phyloP scores from a whole-genome alignment of 1,140 invertebrate species.

The Chrysopa pallens region DNA sequence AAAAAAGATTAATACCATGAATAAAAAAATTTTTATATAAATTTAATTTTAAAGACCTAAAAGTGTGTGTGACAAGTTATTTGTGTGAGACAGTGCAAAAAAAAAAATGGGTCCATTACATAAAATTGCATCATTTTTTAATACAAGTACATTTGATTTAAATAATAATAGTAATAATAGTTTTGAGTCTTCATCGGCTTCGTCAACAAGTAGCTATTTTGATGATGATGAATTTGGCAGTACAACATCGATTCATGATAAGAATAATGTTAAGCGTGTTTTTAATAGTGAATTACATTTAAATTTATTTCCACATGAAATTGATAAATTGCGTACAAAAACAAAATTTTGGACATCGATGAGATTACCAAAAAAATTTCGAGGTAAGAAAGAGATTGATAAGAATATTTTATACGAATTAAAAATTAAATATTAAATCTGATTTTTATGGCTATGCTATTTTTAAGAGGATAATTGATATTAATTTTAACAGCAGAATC shows the following conservation, averaged over 20 bases:
- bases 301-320: conserved; percentile 15
- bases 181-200: conserved; percentile 1
- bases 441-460: too few relatives aligned
- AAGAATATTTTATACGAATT: too few relatives aligned
- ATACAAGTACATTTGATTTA: conserved; percentile 13
- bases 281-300: conserved; percentile 13
- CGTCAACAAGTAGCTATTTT: conserved; percentile 6
- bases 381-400: too few relatives aligned
- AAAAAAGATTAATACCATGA: too few relatives aligned
- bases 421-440: too few relatives aligned
- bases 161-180: conserved; percentile 9
- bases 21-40: too few relatives aligned
- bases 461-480: too few relatives aligned
- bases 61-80: too few relatives aligned
- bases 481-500: too few relatives aligned
- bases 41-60: too few relatives aligned
- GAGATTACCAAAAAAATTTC: conserved; percentile 5
- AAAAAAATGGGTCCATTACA: conserved; percentile 13
- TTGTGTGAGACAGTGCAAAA: too few relatives aligned
- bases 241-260: neutral
- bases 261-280: conserved; percentile 9
- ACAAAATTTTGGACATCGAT: conserved; percentile 17
- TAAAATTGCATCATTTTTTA: conserved; percentile 13
- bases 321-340: conserved; percentile 12
- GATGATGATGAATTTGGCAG: neutral